phyloP scores from a whole-genome alignment of 2,888 invertebrate genomes.

The Parthenolecanium corni region DNA sequence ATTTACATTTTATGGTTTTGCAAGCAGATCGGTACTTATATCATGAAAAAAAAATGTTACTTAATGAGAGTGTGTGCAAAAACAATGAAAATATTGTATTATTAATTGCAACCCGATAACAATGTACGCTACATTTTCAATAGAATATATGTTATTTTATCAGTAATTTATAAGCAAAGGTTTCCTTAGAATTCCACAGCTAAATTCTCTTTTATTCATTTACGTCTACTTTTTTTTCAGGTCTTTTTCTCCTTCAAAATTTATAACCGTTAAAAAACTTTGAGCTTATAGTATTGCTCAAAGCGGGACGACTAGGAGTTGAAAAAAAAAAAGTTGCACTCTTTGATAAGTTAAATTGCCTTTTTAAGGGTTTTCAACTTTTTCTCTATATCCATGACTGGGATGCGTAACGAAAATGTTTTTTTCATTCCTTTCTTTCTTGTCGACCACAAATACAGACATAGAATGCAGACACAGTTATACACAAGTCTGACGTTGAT shows the following conservation, averaged over 20 bases:
- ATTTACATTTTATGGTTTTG: too few relatives aligned
- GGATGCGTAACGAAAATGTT: slow-evolving; percentile 5
- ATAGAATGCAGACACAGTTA: not conserved
- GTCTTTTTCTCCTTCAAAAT: slow-evolving; percentile 11
- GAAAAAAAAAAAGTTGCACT: slow-evolving; percentile 12
- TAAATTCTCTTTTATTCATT: too few relatives aligned
- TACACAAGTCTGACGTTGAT: not conserved
- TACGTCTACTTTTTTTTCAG: not conserved
- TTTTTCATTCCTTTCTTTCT: not conserved
- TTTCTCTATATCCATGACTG: slow-evolving; percentile 10
- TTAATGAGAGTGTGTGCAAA: too few relatives aligned
- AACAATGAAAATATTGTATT: too few relatives aligned
- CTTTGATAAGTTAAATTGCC: slow-evolving; percentile 25
- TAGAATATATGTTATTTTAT: too few relatives aligned
- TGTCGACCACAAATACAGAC: too few relatives aligned
- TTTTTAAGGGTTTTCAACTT: slow-evolving; percentile 25
- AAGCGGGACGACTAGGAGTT: not conserved
- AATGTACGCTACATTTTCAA: too few relatives aligned
- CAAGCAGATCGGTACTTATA: too few relatives aligned
- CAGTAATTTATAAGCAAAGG: too few relatives aligned
- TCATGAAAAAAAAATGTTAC: too few relatives aligned
- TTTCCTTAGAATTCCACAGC: too few relatives aligned
- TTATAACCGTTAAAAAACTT: slow-evolving; percentile 17
- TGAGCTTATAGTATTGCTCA: slow-evolving; percentile 14
- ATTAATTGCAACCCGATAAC: too few relatives aligned